Percentiles rank a stretch among this genome's conserved stretches.
Conservation (phyloP, 2,888 invertebrate species). For the Scaeva pyrastri region DNA sequence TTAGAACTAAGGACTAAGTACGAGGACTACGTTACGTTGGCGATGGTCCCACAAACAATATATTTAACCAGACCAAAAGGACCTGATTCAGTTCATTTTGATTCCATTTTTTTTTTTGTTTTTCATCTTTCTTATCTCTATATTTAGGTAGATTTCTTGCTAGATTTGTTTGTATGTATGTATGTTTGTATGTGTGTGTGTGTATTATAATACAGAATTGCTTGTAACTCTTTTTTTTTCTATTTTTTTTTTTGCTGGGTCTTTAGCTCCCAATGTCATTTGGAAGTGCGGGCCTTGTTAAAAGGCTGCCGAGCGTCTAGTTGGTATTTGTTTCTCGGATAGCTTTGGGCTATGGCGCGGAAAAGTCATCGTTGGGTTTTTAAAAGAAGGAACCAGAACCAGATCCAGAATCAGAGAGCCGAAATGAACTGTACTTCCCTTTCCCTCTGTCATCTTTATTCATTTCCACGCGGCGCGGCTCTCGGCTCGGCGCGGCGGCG, state of each 20-base stretch:
- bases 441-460: background rate
- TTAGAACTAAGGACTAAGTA: constrained; percentile 25
- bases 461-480: background rate
- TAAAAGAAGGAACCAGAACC: background rate
- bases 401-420: background rate
- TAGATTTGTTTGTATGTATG: background rate
- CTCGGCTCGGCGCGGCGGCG: background rate
- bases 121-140: background rate
- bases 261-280: constrained; percentile 44
- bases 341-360: constrained; percentile 47
- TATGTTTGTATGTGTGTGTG: background rate
- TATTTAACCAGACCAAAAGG: constrained; percentile 60
- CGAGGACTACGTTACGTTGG: constrained; percentile 4
- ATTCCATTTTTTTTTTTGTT: background rate
- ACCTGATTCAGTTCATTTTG: constrained; percentile 41
- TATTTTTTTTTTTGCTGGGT: constrained; percentile 44
- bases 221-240: constrained; percentile 46
- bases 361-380: constrained; percentile 36
- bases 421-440: constrained; percentile 13
- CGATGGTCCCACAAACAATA: constrained; percentile 52
- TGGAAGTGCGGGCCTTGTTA: constrained; percentile 31
- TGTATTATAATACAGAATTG: background rate
- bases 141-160: background rate
- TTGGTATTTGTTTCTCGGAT: constrained; percentile 54
- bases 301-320: constrained; percentile 29